These are phyloP conservation scores for Meles meles DNA, from an alignment of 2,113 vertebrate genomes.

Conservation along the genomic window DNA sequence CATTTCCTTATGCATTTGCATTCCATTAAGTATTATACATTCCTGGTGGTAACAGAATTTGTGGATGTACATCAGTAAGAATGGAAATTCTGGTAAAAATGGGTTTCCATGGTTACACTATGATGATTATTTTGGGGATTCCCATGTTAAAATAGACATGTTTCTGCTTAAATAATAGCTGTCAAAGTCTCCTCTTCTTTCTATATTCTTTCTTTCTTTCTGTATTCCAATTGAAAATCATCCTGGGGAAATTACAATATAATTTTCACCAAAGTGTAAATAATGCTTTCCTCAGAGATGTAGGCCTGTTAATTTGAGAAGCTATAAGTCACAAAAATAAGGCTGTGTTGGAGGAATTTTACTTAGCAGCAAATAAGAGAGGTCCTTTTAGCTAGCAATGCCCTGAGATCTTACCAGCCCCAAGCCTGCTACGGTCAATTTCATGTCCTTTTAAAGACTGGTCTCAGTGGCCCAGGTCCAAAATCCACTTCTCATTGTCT, in stretches of 20 bases:
- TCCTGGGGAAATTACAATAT: neutral
- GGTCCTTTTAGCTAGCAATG: neutral
- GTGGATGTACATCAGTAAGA: neutral
- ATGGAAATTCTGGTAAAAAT: neutral
- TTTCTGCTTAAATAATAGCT: neutral
- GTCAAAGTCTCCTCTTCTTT: neutral
- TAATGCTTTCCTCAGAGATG: neutral
- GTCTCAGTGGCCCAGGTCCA: constrained; percentile 8
- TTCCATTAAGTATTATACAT: neutral
- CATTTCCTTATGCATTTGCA: neutral
- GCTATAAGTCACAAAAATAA: neutral
- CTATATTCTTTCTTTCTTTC: neutral
- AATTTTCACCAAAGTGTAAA: neutral
- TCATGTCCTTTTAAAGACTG: neutral
- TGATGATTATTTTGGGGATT: neutral
- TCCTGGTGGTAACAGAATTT: neutral
- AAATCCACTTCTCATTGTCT: constrained; percentile 18
- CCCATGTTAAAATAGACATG: neutral
- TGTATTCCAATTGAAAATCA: neutral
- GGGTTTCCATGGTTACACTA: neutral
- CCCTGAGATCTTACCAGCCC: neutral
- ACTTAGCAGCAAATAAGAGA: neutral
- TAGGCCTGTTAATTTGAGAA: neutral
- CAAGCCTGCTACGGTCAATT: neutral
- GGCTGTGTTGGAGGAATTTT: neutral